These are phyloP conservation scores for Pipra filicauda DNA, from an alignment of 2,113 vertebrate species.

Conservation along the genomic window DNA sequence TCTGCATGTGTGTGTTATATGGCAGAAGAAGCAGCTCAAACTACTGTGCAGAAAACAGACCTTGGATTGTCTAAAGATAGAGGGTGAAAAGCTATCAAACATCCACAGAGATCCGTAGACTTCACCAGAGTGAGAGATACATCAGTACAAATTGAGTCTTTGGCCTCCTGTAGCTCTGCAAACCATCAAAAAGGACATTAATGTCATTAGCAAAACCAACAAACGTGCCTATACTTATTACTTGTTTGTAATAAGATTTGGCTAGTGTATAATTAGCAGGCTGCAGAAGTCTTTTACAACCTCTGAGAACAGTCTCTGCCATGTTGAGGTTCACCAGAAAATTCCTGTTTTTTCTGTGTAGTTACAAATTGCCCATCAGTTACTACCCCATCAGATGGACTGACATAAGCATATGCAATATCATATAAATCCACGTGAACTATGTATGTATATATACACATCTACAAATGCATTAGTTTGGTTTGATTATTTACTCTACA, in stretches of 20 bases:
- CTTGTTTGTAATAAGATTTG: conserved; percentile 64
- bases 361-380: not conserved
- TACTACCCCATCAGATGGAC: not conserved
- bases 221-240: conserved; percentile 52
- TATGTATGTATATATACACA: not conserved
- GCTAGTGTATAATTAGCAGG: conserved; percentile 35
- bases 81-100: not conserved
- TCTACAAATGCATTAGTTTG: not conserved
- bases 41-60: conserved; percentile 6
- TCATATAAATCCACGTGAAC: not conserved
- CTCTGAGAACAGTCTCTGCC: conserved; percentile 4
- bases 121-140: not conserved
- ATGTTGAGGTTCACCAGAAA: not conserved
- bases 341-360: not conserved
- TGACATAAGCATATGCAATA: not conserved
- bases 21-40: not conserved
- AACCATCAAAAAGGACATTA: conserved; percentile 52
- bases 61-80: conserved; percentile 29
- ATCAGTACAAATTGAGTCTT: conserved; percentile 31
- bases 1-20: not conserved
- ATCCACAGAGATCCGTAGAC: not conserved
- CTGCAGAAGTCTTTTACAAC: conserved; percentile 9
- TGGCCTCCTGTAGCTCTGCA: conserved; percentile 47
- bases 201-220: conserved; percentile 55
- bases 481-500: conserved; percentile 30